phyloP scores from a whole-genome alignment of 2,888 invertebrate genomes.

The Pegoplata infirma region DNA sequence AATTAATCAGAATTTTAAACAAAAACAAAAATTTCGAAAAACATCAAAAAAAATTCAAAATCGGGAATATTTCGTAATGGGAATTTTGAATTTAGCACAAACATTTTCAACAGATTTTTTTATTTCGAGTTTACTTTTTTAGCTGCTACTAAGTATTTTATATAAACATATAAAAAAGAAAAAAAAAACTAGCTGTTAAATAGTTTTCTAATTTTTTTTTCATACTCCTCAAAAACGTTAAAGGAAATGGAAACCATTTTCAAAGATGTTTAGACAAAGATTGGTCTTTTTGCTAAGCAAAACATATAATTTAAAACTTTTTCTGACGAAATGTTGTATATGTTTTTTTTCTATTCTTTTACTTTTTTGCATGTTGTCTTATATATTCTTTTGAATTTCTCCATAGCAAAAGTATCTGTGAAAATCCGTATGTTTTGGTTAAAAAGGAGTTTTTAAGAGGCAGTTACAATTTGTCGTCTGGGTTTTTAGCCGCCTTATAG shows the following conservation, averaged over 20 bases:
- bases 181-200: slow-evolving; percentile 21
- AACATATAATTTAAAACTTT: slow-evolving; percentile 13
- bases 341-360: neutral
- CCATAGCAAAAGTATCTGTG: neutral
- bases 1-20: too few species aligned
- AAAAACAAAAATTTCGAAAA: too few species aligned
- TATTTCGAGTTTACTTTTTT: too few species aligned
- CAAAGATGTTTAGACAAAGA: neutral
- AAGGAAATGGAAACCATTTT: slow-evolving; percentile 12
- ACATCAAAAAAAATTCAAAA: too few species aligned
- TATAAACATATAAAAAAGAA: neutral
- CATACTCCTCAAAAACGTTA: too few species aligned
- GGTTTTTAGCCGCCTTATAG: neutral
- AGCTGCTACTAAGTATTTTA: neutral
- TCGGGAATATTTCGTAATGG: too few species aligned
- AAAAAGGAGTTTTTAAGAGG: neutral
- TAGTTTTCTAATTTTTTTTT: slow-evolving; percentile 2
- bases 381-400: neutral
- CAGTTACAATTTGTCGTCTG: slow-evolving; percentile 49
- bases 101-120: too few species aligned
- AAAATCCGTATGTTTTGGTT: neutral
- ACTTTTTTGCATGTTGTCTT: neutral
- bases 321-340: slow-evolving; percentile 17
- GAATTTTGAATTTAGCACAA: too few species aligned
- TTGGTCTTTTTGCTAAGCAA: neutral